phyloP scores from a whole-genome alignment of 2,797 vertebrate species.

The Myotis planiceps region DNA sequence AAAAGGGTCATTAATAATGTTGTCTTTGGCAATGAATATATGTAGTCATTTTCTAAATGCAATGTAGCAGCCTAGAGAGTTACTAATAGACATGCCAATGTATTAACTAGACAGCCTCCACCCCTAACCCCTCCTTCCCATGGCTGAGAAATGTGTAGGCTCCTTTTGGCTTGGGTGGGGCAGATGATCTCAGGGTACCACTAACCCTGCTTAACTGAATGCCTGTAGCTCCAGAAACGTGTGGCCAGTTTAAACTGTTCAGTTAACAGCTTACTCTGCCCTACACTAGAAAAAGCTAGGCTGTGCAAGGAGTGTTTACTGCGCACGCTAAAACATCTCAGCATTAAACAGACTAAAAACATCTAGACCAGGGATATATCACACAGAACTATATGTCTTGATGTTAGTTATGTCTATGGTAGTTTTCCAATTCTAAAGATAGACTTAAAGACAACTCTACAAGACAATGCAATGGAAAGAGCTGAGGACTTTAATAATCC shows the following conservation, averaged over 20 bases:
- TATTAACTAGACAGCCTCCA: constrained; percentile 70
- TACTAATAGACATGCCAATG: constrained; percentile 72
- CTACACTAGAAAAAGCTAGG: background rate
- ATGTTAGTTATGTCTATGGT: background rate
- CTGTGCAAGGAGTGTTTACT: background rate
- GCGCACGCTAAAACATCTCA: background rate
- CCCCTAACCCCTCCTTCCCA: constrained; percentile 56
- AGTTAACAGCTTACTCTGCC: background rate
- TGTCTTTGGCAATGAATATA: constrained; percentile 68
- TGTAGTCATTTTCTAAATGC: constrained; percentile 78
- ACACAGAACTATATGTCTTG: background rate
- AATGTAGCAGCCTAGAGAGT: constrained; percentile 73
- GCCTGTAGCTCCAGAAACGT: constrained; percentile 54
- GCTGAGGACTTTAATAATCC: background rate
- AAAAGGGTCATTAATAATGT: constrained; percentile 49
- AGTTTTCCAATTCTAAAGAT: background rate
- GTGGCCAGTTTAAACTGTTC: constrained; percentile 59
- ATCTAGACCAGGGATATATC: background rate
- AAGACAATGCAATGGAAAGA: background rate
- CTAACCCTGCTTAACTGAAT: constrained; percentile 61
- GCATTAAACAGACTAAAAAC: background rate
- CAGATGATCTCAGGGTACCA: background rate
- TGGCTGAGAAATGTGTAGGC: constrained; percentile 72
- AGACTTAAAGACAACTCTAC: background rate
- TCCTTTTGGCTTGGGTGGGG: constrained; percentile 67